Evolutionary conservation across 1,140 invertebrate genomes (phyloP), one percentile per base, ranked within the genome.

Genomic region (Pteromalus puparum): DNA sequence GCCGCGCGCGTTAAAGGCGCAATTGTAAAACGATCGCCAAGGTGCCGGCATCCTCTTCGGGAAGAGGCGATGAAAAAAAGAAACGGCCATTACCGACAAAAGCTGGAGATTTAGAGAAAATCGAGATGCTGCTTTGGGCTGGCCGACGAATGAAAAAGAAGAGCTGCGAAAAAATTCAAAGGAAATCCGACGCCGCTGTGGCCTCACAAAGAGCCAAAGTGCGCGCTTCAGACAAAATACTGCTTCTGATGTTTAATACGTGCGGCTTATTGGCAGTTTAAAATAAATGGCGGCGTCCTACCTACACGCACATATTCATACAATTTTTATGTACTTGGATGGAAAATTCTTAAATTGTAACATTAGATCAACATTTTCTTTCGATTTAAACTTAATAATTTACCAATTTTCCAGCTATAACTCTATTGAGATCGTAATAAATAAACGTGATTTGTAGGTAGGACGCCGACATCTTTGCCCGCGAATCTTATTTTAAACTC

Each of bases 51-150:
- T 61, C 21, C 21, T 21, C 13, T 5, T 7, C 21, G 21, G 5
- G 5, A n/a, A 61, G 21, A 0, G 53, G 21, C 53, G 10, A 42
- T 42, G 53, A 68, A 38, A 24, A 12, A 38, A 21, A 70, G 70
- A n/a, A 53, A 42, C 2, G n/a, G 42, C 30, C 4, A 34, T 1
- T 28, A 61, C 24, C 13, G 1, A 73, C 48, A 24, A 67, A 26
- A 82, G 48, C 26, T 30, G 65, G 28, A 83, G 74, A 83, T 53
- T 78, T 77, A 78, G 38, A 38, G 30, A 34, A 78, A 38, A 77
- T 78, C 42, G 76, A 70, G 48, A 75, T 61, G 28, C 67, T 26
- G 12, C n/a, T 3, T 26, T 10, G 26, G 13, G 12, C 24, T 13
- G 46, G 26, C 13, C 70, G 48, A 73, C n/a, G 28, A 38, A 74